Evolutionary conservation across 2,113 vertebrate genomes (phyloP).

Genomic region (Cavia porcellus): DNA sequence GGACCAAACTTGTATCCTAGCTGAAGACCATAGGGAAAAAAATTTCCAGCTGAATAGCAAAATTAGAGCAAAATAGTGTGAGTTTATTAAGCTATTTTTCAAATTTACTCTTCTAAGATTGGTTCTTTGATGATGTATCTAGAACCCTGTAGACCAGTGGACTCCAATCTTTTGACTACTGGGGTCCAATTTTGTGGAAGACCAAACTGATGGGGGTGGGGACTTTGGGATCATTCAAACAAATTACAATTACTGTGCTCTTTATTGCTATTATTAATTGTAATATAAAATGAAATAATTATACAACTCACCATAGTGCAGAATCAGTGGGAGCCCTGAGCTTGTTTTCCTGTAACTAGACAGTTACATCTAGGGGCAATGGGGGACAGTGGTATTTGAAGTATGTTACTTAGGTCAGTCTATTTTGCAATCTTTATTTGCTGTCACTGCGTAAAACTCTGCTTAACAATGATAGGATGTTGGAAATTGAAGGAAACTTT

Average conservation of each 20-base stretch:
- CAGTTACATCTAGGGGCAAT: background rate
- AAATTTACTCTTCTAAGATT: background rate
- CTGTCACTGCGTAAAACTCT: background rate
- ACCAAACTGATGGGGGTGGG: background rate
- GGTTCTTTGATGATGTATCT: background rate
- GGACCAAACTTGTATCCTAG: background rate
- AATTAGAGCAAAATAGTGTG: background rate
- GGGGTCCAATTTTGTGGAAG: background rate
- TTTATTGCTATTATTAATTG: background rate
- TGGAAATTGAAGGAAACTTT: background rate
- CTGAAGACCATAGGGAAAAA: background rate
- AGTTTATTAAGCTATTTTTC: background rate
- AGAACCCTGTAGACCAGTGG: background rate
- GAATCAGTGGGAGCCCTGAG: background rate
- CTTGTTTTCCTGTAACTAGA: background rate
- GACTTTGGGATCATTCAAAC: background rate
- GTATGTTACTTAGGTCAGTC: background rate
- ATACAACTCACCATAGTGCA: background rate
- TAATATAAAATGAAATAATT: background rate
- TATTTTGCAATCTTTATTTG: background rate
- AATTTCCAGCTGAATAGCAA: constrained; percentile 7
- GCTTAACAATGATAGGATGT: background rate
- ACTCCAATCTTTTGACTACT: background rate
- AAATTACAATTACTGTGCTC: background rate
- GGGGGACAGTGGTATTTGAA: background rate